These are phyloP conservation scores for Spatulosminthurus flaviceps DNA, from an alignment of 2,888 invertebrate genomes.

Conservation along the genomic window DNA sequence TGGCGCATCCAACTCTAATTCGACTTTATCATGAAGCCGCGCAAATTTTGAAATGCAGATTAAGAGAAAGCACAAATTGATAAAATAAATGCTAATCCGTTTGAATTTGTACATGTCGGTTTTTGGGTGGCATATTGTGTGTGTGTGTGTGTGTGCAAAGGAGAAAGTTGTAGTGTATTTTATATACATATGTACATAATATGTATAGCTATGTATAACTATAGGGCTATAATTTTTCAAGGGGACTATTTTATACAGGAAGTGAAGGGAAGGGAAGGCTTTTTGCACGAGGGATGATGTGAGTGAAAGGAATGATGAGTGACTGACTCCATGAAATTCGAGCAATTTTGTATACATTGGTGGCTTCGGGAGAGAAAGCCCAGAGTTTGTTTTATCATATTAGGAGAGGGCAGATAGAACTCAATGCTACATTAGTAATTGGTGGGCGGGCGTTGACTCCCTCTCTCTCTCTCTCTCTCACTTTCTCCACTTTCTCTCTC, in stretches of 20 bases:
- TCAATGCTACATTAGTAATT: no score
- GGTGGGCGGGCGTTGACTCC: no score
- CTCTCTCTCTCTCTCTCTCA: no score
- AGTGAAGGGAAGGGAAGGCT: background rate
- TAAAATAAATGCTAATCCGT: conserved; percentile 42
- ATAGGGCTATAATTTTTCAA: conserved; percentile 2
- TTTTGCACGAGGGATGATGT: background rate
- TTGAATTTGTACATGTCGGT: background rate
- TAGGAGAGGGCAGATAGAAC: no score
- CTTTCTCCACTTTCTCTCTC: no score
- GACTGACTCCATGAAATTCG: background rate
- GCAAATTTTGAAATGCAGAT: conserved; percentile 41
- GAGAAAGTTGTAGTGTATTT: no score
- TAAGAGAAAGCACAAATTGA: conserved; percentile 34
- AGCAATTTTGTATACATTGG: no score
- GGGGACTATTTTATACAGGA: background rate
- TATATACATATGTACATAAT: no score
- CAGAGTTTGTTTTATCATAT: no score
- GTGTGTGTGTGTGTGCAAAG: no score
- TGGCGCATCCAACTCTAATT: conserved; percentile 29
- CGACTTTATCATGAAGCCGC: conserved; percentile 21
- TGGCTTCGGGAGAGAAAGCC: no score
- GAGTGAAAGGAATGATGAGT: conserved; percentile 7
- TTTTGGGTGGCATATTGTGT: background rate
- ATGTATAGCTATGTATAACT: no score